Base-by-base conservation (phyloP, 2,797 vertebrate genomes). In the Lerista edwardsae region DNA sequence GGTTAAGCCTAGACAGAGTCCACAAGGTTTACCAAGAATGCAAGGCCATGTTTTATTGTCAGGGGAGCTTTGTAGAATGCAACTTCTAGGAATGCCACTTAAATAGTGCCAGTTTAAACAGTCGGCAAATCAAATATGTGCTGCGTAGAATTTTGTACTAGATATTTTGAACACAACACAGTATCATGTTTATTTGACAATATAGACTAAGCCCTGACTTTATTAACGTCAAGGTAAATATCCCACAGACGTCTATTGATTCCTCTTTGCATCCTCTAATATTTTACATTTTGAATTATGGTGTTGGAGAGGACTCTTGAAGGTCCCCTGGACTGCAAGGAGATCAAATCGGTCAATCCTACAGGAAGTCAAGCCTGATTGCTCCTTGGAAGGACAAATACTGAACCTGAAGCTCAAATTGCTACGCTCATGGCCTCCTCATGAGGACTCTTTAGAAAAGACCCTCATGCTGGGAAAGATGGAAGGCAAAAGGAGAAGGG, bases 141-240 rank as follows among this genome's bases (percentile, higher is more conserved):
- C 84, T 89, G 83, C 88, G 91, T 86, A 80, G 91, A 71, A 75
- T 80, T 92, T 91, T 93, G 86, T 86, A 92, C 88, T 89, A 90
- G 90, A 90, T 91, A 94, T 94, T 93, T 91, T 94, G 92, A 93
- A 94, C 92, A 92, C 79, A 87, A 91, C 92, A 95, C 91, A 91
- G 93, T 88, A 94, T 86, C 94, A 96, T 93, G 95, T 91, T 95
- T 90, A 55, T 72, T 51, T 71, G 55, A 77, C 65, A 41, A 77
- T 31, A 67, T 27, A 91, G 94, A 89, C 92, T 94, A 96, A 94
- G 94, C 93, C 94, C 31, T n/a, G 55, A 25, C 27, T 75, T 64
- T 36, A 51, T 84, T 76, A 51, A 59, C 71, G 57, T 36, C 12
- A 25, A 23, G 34, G 34, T 27, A 75, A 83, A 57, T 17, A 57